Base-by-base conservation (phyloP, 2,797 vertebrate species). In the Gallinago stenura region DNA sequence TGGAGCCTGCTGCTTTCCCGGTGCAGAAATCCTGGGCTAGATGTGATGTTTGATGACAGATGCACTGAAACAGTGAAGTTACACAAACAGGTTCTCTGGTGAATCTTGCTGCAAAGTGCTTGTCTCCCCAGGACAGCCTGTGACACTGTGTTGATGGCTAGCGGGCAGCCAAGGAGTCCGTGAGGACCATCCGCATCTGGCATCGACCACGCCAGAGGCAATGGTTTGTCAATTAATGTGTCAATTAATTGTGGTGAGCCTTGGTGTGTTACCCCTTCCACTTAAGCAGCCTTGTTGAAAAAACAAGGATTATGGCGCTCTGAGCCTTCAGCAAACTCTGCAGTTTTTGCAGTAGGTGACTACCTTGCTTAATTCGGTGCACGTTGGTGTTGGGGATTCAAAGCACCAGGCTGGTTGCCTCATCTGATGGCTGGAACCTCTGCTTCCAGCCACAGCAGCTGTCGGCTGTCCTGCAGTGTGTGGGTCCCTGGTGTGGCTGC, bases 321-420 rank as follows among this genome's bases (percentile, higher is more conserved):
- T 12, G 30, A 41, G 9, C 70, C 87, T 73, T 70, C 83, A 68
- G 45, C 61, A 64, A 4, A 10, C 64, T 87, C 56, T 86, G 75
- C 64, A 30, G 48, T 33, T 90, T 90, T 68, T 71, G 48, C n/a
- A 57, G 70, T 19, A 3, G 2, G 39, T 31, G 51, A 79, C 37
- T 26, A 45, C 30, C 51, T n/a, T 53, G n/a, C 46, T 83, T 31
- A 50, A 68, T 83, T 51, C 0, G 0, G 46, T 48, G 39, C n/a
- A 4, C 0, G 0, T 14, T 73, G 58, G 15, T 14, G 4, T 12
- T 51, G 53, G 57, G 39, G 25, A 33, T 60, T 37, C 22, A 9
- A 37, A 79, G 54, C 0, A 3, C 26, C 70, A 77, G 69, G 37
- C 39, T 0, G 0, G 46, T 58, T 1, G 0, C 18, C 8, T 12